Evolutionary conservation across 2,797 vertebrate species (phyloP).

Genomic region (Halcyon leucocephala): DNA sequence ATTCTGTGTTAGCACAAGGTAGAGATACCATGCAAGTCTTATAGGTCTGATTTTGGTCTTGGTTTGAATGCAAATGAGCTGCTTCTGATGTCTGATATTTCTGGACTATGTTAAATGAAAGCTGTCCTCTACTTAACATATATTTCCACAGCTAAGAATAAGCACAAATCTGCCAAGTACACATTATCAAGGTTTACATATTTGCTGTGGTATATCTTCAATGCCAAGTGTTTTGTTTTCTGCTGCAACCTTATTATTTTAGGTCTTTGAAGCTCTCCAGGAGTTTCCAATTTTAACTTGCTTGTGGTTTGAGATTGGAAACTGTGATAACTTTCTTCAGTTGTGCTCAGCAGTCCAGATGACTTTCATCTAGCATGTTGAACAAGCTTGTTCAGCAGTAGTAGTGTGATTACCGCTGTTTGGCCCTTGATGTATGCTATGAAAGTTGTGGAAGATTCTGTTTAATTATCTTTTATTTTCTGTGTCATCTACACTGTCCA

Average conservation of each 20-base stretch:
- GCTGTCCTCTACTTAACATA: not conserved
- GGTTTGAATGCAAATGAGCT: not conserved
- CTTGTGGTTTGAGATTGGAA: constrained; percentile 4
- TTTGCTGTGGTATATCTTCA: constrained; percentile 14
- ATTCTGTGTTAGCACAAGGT: not conserved
- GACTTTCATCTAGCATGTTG: not conserved
- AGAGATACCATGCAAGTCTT: not conserved
- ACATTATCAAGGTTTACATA: not conserved
- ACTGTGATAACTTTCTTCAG: not conserved
- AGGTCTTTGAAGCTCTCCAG: constrained; percentile 30
- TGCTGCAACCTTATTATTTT: constrained; percentile 24
- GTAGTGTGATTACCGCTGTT: not conserved
- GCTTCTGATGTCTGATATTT: constrained; percentile 7
- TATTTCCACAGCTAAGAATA: constrained; percentile 45
- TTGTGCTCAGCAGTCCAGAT: not conserved
- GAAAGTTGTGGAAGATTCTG: not conserved
- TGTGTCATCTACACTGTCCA: not conserved
- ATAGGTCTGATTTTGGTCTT: not conserved
- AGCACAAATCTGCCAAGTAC: not conserved
- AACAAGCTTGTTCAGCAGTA: not conserved
- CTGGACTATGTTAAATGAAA: constrained; percentile 4
- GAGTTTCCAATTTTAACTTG: constrained; percentile 39
- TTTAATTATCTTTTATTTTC: not conserved
- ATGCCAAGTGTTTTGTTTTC: constrained; percentile 27
- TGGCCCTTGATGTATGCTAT: not conserved